Percentiles rank a stretch among this genome's conserved stretches.
phyloP scores from a whole-genome alignment of 2,888 invertebrate species.

The Drosophila mayaguana region DNA sequence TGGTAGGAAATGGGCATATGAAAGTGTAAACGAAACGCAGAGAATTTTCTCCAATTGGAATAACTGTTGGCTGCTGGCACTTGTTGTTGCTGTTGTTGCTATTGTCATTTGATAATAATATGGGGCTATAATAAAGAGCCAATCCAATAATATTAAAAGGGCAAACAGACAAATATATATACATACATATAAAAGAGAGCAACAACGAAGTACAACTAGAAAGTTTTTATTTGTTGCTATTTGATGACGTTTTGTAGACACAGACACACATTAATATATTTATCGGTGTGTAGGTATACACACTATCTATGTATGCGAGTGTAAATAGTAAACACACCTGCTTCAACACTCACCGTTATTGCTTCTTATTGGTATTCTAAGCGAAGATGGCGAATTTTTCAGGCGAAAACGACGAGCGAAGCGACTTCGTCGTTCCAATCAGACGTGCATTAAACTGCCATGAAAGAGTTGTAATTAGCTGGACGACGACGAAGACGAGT shows the following conservation, averaged over 20 bases:
- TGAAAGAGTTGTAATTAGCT: constrained; percentile 28
- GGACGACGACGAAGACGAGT: constrained; percentile 21
- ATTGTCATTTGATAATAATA: constrained; percentile 1
- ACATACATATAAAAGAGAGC: constrained; percentile 13
- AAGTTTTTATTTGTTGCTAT: constrained; percentile 42
- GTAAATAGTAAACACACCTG: constrained; percentile 54
- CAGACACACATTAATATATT: not conserved
- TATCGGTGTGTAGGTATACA: not conserved
- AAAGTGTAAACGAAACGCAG: constrained; percentile 24
- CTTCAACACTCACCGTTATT: constrained; percentile 53
- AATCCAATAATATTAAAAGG: constrained; percentile 2
- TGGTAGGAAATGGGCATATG: constrained; percentile 43
- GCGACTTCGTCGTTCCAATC: constrained; percentile 49
- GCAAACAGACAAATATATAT: constrained; percentile 1
- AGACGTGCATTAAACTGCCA: constrained; percentile 42
- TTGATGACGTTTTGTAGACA: constrained; percentile 43
- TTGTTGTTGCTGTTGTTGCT: constrained; percentile 21
- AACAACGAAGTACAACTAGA: constrained; percentile 19
- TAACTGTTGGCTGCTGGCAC: constrained; percentile 27
- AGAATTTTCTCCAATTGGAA: constrained; percentile 57
- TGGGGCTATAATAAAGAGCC: constrained; percentile 13
- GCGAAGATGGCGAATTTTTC: constrained; percentile 53
- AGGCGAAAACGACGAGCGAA: constrained; percentile 39
- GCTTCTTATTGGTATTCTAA: constrained; percentile 48
- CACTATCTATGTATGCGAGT: constrained; percentile 2